These are phyloP conservation scores for Decapterus maruadsi DNA, from an alignment of 2,797 vertebrate genomes.

Conservation along the genomic window DNA sequence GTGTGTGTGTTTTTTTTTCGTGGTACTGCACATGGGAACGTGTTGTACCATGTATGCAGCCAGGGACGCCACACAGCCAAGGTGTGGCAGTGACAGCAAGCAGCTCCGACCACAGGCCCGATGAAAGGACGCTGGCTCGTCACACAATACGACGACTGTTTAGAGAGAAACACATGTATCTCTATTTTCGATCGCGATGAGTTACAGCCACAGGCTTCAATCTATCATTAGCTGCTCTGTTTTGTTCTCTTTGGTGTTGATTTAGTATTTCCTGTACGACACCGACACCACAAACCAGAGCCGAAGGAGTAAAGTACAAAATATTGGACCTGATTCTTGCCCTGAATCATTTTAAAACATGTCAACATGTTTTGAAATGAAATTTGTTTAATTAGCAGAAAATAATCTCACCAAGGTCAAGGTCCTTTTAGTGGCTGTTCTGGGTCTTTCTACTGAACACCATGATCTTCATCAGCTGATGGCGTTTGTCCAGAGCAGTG, in stretches of 20 bases:
- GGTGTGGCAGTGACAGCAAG: constrained; percentile 32
- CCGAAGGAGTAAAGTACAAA: neutral
- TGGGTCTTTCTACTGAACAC: neutral
- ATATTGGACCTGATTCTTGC: neutral
- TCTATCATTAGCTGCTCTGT: constrained; percentile 7
- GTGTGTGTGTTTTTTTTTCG: constrained; percentile 45
- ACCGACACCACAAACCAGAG: neutral
- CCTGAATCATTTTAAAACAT: neutral
- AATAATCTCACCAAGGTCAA: neutral
- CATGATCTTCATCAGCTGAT: neutral
- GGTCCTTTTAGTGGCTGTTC: neutral
- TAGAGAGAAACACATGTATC: neutral
- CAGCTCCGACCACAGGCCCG: constrained; percentile 13
- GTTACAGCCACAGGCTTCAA: neutral
- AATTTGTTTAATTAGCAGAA: neutral
- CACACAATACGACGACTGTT: constrained; percentile 55
- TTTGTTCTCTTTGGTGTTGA: neutral
- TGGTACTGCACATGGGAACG: constrained; percentile 48
- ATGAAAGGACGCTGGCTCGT: constrained; percentile 45
- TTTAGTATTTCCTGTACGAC: neutral
- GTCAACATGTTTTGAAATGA: neutral
- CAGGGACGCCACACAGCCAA: constrained; percentile 40
- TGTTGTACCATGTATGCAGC: constrained; percentile 54
- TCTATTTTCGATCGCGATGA: neutral
- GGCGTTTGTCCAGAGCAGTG: neutral